A percentile compares a stretch with the other conserved stretches of the same genome.
Evolutionary conservation across 2,113 vertebrate species (phyloP).

Genomic region (Dicaeum eximium): DNA sequence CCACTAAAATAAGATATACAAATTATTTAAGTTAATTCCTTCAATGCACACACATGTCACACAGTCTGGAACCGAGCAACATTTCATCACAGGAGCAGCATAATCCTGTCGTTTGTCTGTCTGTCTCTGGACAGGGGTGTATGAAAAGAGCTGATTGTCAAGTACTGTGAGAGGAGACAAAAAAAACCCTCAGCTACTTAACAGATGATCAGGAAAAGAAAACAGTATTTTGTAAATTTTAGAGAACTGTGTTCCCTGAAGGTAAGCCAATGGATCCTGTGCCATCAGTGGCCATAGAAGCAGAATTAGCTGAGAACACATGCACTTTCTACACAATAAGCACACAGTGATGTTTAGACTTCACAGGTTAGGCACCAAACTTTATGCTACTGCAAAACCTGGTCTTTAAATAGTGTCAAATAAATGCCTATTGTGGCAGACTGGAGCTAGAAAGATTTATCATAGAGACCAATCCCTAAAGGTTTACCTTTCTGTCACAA

Average conservation of each 20-base stretch:
- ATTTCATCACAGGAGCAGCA: not conserved
- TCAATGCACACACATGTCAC: not conserved
- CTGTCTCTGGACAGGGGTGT: not conserved
- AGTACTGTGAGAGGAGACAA: not conserved
- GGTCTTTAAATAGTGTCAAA: slow-evolving; percentile 44
- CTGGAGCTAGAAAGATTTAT: not conserved
- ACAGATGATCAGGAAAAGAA: slow-evolving; percentile 32
- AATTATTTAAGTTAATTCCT: not conserved
- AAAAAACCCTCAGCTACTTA: not conserved
- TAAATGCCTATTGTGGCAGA: not conserved
- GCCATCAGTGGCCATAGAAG: not conserved
- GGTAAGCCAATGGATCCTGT: slow-evolving; percentile 26
- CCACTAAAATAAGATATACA: not conserved
- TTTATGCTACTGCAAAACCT: not conserved
- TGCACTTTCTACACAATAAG: slow-evolving; percentile 2
- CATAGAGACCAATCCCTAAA: not conserved
- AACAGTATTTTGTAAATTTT: not conserved
- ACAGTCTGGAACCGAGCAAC: not conserved
- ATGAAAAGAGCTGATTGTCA: not conserved
- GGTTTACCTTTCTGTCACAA: not conserved
- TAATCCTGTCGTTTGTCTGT: not conserved
- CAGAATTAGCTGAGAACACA: not conserved
- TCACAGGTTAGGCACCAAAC: not conserved
- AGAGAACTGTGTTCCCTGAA: slow-evolving; percentile 15
- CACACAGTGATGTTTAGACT: not conserved